Base-by-base conservation (phyloP, 2,113 vertebrate genomes). In the Cercopithecus mona region DNA sequence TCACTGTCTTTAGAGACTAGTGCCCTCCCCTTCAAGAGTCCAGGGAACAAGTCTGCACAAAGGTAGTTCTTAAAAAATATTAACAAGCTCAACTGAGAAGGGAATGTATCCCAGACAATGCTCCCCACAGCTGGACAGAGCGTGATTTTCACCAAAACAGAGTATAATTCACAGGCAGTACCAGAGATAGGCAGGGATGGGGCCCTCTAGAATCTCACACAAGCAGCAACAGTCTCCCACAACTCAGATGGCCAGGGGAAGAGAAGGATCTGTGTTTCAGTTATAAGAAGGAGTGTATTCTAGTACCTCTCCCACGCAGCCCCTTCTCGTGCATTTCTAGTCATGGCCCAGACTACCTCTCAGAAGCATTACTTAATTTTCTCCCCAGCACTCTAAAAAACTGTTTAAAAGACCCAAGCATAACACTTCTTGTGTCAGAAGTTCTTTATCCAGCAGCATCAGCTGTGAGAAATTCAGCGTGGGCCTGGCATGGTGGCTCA, bases 101-200 rank as follows among this genome's bases (percentile, higher is more conserved):
- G 40, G 25, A 81, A 78, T 50, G n/a, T 92, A 81, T 96, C 70
- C 80, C 76, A 92, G 35, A 43, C 61, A 72, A 52, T 16, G 75
- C 6, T 27, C 89, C 79, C 75, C 92, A 70, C 96, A 96, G 97
- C 97, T 98, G 90, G 55, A 81, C 61, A 75, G 48, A 96, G 89
- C 5, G 18, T 75, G 84, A 90, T n/a, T 85, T 66, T 84, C 68
- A 57, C 84, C 0, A 23, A 96, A 89, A 98, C 94, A 98, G 94
- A 96, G 75, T n/a, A n/a, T 72, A 68, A 98, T 97, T 98, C 96
- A 97, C 81, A 17, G 94, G 88, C 38, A 79, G 73, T 92, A 57
- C 17, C 35, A 48, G 95, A 70, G 96, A 83, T 1, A 91, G 97
- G 57, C 93, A 88, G 93, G 20, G 96, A 94, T 12, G 40, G 32